Evolutionary conservation across 2,797 vertebrate species (phyloP).

Genomic region (Amniataba percoides): DNA sequence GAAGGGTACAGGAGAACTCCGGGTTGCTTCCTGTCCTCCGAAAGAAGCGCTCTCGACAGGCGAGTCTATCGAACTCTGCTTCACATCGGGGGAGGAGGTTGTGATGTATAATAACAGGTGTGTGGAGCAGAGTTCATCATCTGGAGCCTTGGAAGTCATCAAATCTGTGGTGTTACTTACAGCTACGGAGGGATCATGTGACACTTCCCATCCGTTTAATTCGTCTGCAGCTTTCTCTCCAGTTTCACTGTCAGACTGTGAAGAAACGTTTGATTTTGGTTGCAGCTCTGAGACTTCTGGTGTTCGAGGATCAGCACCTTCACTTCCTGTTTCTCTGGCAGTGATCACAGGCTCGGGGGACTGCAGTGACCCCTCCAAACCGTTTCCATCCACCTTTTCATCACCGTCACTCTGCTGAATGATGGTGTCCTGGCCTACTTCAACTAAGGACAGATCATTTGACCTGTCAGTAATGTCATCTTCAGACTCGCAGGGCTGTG

Average conservation of each 20-base stretch:
- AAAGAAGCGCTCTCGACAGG: conserved; percentile 3
- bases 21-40: conserved; percentile 3
- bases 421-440: conserved; percentile 30
- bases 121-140: conserved; percentile 33
- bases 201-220: background rate
- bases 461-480: conserved; percentile 35
- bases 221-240: background rate
- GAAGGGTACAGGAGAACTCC: conserved; percentile 73
- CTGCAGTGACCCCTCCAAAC: background rate
- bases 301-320: background rate
- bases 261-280: background rate
- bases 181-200: background rate
- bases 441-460: conserved; percentile 23
- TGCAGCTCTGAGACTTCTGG: background rate
- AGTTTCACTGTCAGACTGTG: background rate
- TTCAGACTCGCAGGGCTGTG: conserved; percentile 26
- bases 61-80: conserved; percentile 3
- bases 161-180: background rate
- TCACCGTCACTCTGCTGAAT: conserved; percentile 1
- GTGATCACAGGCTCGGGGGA: background rate
- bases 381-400: conserved; percentile 5
- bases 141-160: background rate
- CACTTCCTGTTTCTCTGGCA: background rate
- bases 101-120: conserved; percentile 45
- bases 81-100: conserved; percentile 66